These are phyloP conservation scores for Acrobasis suavella DNA, from an alignment of 2,888 invertebrate species.

Conservation along the genomic window DNA sequence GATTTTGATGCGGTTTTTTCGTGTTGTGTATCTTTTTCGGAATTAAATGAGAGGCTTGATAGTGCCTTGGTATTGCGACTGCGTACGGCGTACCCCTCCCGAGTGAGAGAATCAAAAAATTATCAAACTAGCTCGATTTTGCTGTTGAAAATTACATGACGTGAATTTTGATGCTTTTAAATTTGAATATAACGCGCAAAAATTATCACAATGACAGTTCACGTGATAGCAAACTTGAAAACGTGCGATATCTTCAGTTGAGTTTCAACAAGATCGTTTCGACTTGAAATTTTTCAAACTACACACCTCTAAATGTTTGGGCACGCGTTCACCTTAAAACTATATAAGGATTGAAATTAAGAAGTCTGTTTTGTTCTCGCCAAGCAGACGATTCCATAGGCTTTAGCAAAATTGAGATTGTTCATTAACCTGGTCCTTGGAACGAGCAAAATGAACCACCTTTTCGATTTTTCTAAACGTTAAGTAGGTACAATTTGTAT, in stretches of 20 bases:
- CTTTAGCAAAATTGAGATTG: conserved; percentile 26
- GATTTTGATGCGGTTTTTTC: conserved; percentile 70
- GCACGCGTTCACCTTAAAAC: conserved; percentile 37
- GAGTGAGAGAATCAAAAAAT: conserved; percentile 22
- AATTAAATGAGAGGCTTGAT: conserved; percentile 61
- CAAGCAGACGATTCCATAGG: conserved; percentile 14
- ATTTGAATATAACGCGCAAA: neutral
- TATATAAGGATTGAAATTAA: conserved; percentile 25
- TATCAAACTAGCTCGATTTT: neutral
- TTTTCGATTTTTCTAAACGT: conserved; percentile 47
- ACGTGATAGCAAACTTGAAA: neutral
- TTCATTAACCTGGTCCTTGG: conserved; percentile 29
- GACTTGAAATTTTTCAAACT: conserved; percentile 22
- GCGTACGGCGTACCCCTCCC: conserved; percentile 53
- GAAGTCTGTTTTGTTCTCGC: conserved; percentile 2
- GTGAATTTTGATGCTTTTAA: neutral
- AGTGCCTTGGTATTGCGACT: conserved; percentile 71
- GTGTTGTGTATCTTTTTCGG: conserved; percentile 67
- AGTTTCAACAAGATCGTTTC: conserved; percentile 20
- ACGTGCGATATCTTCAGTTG: neutral
- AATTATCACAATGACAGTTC: neutral
- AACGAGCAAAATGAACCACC: conserved; percentile 33
- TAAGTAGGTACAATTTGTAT: conserved; percentile 72
- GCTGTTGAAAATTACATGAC: neutral
- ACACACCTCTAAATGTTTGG: conserved; percentile 18